Percentiles rank a stretch among this genome's conserved stretches.
These are phyloP conservation scores for Taenaris catops DNA, from an alignment of 2,888 invertebrate genomes.

Conservation along the genomic window DNA sequence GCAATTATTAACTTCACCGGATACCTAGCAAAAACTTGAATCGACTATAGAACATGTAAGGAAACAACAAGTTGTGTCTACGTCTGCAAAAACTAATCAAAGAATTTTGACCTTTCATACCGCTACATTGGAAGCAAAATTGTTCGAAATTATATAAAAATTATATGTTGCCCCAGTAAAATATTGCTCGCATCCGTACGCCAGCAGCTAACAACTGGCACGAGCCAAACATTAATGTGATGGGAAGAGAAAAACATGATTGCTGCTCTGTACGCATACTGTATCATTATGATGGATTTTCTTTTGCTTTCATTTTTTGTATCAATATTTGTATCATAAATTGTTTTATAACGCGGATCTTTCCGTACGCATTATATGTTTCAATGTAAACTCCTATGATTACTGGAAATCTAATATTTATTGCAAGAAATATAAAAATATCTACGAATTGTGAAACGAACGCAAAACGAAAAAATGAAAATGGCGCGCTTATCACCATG, in stretches of 20 bases:
- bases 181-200: slow-evolving; percentile 35
- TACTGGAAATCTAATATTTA: no score
- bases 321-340: slow-evolving; percentile 3
- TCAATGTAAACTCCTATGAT: no score
- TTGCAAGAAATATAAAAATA: no score
- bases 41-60: slow-evolving; percentile 29
- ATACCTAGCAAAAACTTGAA: slow-evolving; percentile 53
- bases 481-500: no score
- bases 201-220: slow-evolving; percentile 40
- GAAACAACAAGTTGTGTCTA: slow-evolving; percentile 3
- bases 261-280: slow-evolving; percentile 26
- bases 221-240: slow-evolving; percentile 37
- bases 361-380: no score
- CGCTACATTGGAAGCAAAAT: background rate
- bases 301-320: slow-evolving; percentile 13
- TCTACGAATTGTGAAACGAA: no score
- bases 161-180: slow-evolving; percentile 19
- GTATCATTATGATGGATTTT: slow-evolving; percentile 25
- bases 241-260: slow-evolving; percentile 32
- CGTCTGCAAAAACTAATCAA: slow-evolving; percentile 2
- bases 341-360: background rate
- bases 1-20: slow-evolving; percentile 55
- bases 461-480: no score
- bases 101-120: slow-evolving; percentile 11
- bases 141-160: background rate